Evolutionary conservation across 1,140 invertebrate species (phyloP).

Genomic region (Heliconius nattereri): DNA sequence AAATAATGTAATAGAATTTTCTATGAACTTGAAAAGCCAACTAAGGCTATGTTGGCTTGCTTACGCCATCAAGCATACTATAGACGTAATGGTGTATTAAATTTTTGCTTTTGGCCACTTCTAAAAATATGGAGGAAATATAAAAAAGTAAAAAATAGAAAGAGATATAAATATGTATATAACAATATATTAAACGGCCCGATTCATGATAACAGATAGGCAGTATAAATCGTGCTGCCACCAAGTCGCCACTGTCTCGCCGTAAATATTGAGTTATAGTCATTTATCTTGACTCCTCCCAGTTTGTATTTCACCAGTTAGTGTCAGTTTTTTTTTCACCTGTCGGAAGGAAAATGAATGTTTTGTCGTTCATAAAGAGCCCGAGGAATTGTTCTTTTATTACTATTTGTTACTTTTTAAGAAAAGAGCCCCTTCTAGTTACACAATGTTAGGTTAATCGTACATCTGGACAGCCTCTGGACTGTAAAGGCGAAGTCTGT

Average conservation of each 20-base stretch:
- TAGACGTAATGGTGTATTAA: too few species aligned
- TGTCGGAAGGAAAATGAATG: background rate
- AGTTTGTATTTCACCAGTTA: constrained; percentile 6
- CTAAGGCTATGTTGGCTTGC: background rate
- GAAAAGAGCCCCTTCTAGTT: too few species aligned
- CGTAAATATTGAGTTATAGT: constrained; percentile 28
- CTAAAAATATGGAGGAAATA: too few species aligned
- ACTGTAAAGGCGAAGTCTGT: too few species aligned
- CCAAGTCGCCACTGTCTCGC: constrained; percentile 11
- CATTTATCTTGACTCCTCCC: background rate
- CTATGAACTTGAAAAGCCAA: background rate
- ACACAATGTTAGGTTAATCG: too few species aligned
- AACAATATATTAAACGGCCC: background rate
- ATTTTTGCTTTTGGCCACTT: too few species aligned
- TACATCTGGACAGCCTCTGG: too few species aligned
- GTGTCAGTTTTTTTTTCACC: background rate
- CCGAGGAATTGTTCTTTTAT: background rate
- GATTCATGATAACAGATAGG: constrained; percentile 17
- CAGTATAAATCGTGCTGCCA: constrained; percentile 21
- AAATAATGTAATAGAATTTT: too few species aligned
- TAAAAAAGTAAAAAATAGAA: background rate
- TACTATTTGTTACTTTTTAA: too few species aligned
- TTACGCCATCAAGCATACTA: background rate
- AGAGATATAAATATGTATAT: background rate
- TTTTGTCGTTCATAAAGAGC: background rate